Percentiles rank a stretch among this genome's conserved stretches.
phyloP scores from a whole-genome alignment of 2,113 vertebrate genomes.

The Tinamus guttatus region DNA sequence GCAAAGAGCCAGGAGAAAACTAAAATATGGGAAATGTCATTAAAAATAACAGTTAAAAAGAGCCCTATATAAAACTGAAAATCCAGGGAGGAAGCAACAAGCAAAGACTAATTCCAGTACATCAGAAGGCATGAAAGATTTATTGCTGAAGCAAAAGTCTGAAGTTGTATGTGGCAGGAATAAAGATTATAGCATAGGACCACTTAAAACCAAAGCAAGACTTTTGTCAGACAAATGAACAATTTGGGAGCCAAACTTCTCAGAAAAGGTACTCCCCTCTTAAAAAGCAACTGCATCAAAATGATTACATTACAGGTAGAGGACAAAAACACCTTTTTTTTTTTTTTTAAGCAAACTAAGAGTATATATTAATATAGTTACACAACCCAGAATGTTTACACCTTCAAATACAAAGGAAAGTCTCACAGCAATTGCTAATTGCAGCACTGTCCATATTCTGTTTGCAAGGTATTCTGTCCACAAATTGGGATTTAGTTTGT shows the following conservation, averaged over 20 bases:
- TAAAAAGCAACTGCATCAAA: background rate
- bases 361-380: background rate
- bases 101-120: constrained; percentile 11
- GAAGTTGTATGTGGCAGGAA: background rate
- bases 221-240: background rate
- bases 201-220: background rate
- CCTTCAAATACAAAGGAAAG: background rate
- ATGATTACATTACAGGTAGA: background rate
- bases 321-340: background rate
- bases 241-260: background rate
- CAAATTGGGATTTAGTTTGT: background rate
- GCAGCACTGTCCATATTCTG: background rate
- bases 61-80: background rate
- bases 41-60: background rate
- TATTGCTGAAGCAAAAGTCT: constrained; percentile 61
- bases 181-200: background rate
- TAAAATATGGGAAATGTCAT: background rate
- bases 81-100: background rate
- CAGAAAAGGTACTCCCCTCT: background rate
- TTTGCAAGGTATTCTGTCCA: background rate
- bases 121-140: constrained; percentile 13
- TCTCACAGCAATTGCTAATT: background rate
- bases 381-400: background rate
- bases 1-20: constrained; percentile 5
- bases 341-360: background rate